phyloP scores from a whole-genome alignment of 2,113 vertebrate species.

The Grammatotria lemairii region DNA sequence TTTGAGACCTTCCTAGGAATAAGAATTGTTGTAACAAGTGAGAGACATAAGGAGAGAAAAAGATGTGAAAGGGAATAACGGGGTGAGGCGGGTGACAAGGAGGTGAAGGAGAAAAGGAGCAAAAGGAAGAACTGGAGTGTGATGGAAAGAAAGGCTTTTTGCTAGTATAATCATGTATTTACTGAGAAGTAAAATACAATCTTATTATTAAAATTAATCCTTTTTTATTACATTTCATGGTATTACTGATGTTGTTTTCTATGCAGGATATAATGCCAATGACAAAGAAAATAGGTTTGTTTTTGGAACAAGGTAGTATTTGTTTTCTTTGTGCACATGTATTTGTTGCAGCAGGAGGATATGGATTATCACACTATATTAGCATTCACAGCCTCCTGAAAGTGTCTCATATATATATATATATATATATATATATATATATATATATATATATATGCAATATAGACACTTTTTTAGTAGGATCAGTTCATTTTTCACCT shows the following conservation, averaged over 20 bases:
- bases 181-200: not conserved
- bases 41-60: constrained; percentile 9
- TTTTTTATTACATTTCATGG: not conserved
- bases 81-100: constrained; percentile 12
- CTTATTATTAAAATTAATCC: not conserved
- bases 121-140: not conserved
- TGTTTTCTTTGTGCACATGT: not conserved
- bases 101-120: constrained; percentile 3
- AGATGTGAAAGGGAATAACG: constrained; percentile 21
- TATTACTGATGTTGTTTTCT: not conserved
- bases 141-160: not conserved
- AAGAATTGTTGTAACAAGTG: constrained; percentile 63
- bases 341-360: not conserved
- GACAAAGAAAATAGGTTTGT: not conserved
- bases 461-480: not conserved
- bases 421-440: too few relatives aligned
- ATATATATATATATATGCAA: not conserved
- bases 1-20: constrained; percentile 91
- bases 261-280: not conserved
- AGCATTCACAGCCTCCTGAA: not conserved
- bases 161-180: not conserved
- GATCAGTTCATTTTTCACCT: not conserved
- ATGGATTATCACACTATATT: not conserved
- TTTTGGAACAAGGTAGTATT: not conserved
- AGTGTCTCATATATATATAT: not conserved